Base-by-base conservation (phyloP, 2,888 invertebrate genomes). In the Melieria omissa region DNA sequence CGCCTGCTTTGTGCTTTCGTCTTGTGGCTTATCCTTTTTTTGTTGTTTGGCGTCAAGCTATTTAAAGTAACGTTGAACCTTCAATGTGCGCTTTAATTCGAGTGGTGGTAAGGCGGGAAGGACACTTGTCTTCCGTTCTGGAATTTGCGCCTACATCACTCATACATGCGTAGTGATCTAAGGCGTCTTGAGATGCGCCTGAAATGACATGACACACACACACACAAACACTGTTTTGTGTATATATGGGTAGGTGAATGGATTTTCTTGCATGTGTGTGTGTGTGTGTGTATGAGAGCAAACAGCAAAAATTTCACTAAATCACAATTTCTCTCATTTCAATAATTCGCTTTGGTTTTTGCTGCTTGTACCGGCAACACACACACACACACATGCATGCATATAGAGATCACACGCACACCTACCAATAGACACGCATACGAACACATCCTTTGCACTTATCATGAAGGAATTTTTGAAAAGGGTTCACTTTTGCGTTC, bases 321-420 rank as follows among this genome's bases (percentile, higher is more conserved):
- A 72, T 72, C 72, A 72, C 68, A 69, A 72, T 65, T 68, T 72
- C 60, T 58, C 54, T 67, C 68, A 69, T 69, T 67, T 68, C 72
- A 72, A 64, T 72, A 65, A 72, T 65, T 72, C 62, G 64, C 47
- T 44, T 55, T 61, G 65, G 61, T 45, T 69, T 69, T 69, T 45
- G 41, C 16, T 10, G 41, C 46, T 42, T 41, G 52, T 10, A 14
- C 58, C 10, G 46, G 46, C 41, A 29, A 29, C 29, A 57, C 9
- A 60, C 41, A 41, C 41, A 42, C n/a, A 12, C n/a, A 49, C 47
- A 44, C 49, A 60, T 29, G 60, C 12, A 29, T 10, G 3, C 62
- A 29, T 8, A 62, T 49, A 47, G 4, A n/a, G 41, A 14, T 42
- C 4, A 16, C 41, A 14, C 41, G 4, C 12, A 58, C 16, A 16